These are phyloP conservation scores for Gymnoscelis rufifasciata DNA, from an alignment of 2,888 invertebrate species.

Conservation along the genomic window DNA sequence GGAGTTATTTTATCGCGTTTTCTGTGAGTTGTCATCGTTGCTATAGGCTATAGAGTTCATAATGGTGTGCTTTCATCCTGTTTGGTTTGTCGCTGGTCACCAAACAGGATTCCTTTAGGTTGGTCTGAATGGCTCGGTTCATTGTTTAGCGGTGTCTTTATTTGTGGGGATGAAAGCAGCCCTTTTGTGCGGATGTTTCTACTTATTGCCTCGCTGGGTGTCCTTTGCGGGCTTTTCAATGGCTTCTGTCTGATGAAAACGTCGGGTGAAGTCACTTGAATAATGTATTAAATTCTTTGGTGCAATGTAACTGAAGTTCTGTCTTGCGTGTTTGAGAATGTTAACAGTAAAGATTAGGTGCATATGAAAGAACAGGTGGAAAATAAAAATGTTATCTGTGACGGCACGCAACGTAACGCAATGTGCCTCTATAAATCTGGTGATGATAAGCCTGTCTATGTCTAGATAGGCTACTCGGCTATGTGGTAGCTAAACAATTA, in stretches of 20 bases:
- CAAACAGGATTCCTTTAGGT: conserved; percentile 60
- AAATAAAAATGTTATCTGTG: neutral
- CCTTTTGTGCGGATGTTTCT: conserved; percentile 19
- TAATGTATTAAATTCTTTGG: conserved; percentile 1
- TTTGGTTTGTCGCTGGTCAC: conserved; percentile 29
- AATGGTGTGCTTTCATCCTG: conserved; percentile 9
- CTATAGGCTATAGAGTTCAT: conserved; percentile 1
- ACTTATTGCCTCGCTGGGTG: conserved; percentile 13
- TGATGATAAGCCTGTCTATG: too few relatives aligned
- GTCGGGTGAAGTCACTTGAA: neutral
- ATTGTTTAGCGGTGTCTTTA: conserved; percentile 48
- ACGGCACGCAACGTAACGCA: too few relatives aligned
- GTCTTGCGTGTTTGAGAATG: neutral
- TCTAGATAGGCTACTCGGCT: too few relatives aligned
- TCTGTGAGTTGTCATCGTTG: conserved; percentile 1
- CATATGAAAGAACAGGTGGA: neutral
- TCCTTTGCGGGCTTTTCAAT: conserved; percentile 14
- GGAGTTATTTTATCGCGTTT: neutral
- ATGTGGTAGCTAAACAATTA: too few relatives aligned
- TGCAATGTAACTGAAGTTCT: neutral
- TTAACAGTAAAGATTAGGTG: too few relatives aligned
- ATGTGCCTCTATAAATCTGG: too few relatives aligned
- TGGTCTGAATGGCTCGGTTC: conserved; percentile 50
- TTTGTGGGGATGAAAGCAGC: conserved; percentile 24
- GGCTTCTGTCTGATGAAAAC: conserved; percentile 1